Base-by-base conservation (phyloP, 1,140 invertebrate genomes). In the Lucilia cuprina region DNA sequence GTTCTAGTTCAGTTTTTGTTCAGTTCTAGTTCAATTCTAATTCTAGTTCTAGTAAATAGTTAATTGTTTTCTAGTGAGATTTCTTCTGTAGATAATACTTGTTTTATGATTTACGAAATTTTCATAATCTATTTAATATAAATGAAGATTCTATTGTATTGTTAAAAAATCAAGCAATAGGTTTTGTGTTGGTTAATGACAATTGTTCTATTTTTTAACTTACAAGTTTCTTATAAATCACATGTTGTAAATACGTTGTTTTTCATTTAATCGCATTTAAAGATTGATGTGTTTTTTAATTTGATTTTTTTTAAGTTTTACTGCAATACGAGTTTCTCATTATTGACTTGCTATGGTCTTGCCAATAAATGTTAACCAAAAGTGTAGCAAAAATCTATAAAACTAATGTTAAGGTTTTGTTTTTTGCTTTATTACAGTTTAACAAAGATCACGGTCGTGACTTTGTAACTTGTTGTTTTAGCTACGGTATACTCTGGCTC, bases 401-500 rank as follows among this genome's bases (percentile, higher is more conserved):
- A 17, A n/a, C 55, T 78, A 78, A 78, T 47, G 75, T 41, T 78
- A 78, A 78, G 75, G 75, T 78, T 41, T 77, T 4, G 17, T 35
- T 34, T 13, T 78, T 34, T 78, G n/a, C 47, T 77, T 77, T 34
- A 35, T 41, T 77, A 41, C 75, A 14, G 75, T 17, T 78, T 78
- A 78, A 41, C 75, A 78, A 78, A 78, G 75, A 78, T 78, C 75
- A 78, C 47, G 75, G 75, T 78, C 75, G 75, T 78, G 75, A 78
- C 75, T 78, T 78, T 78, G 75, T 78, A 47, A 41, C 75, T 41
- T 78, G 74, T 75, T 47, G 35, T 34, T 41, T 10, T 41, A n/a
- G 34, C 17, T 78, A 5, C 47, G 34, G 17, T 47, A 8, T 14
- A 34, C 41, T 17, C 7, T 47, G 8, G 21, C 21, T 19, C 19